Base-by-base conservation (phyloP, 2,797 vertebrate species). In the Linurgus olivaceus region DNA sequence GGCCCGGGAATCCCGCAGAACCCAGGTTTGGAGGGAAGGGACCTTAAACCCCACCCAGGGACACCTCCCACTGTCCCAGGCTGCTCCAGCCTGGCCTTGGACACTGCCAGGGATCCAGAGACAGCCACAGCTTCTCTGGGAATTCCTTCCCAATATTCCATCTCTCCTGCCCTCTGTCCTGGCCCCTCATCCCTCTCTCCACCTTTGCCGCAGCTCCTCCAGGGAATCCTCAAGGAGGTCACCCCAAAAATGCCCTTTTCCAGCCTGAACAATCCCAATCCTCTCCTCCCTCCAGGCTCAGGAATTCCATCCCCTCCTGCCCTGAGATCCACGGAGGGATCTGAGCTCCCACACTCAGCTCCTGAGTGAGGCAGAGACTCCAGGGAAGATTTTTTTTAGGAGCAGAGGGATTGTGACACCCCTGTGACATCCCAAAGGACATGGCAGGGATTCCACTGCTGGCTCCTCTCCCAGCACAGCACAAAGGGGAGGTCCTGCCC, bases 381-480 rank as follows among this genome's bases (percentile, higher is more conserved):
- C 2, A 2, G 3, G 40, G 20, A 74, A 65, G 71, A 52, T 67
- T 21, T 71, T 26, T 29, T 55, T n/a, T 5, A 21, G 61, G 83
- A 47, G 8, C 48, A 55, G 70, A 23, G 31, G 77, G 84, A 59
- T 38, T 37, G 84, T 57, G 76, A 51, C 70, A 71, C 4, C 59
- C 17, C 66, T 19, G 24, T 3, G 58, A 17, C 37, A 68, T 38
- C 55, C 70, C 81, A 40, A 20, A 18, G 42, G 70, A 25, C 42
- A 35, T 25, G 38, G 55, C 66, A 89, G 78, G 78, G 81, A 76
- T 93, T 70, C 48, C 85, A 18, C 9, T 0, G 13, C 84, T 79
- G 87, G 74, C 87, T 93, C n/a, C 72, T 70, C 63, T 88, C 92
- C 90, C 26, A 4, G 7, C 35, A 8, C 62, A 31, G 81, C 50